Conservation (phyloP, 2,113 vertebrate genomes). For the Clarias gariepinus region DNA sequence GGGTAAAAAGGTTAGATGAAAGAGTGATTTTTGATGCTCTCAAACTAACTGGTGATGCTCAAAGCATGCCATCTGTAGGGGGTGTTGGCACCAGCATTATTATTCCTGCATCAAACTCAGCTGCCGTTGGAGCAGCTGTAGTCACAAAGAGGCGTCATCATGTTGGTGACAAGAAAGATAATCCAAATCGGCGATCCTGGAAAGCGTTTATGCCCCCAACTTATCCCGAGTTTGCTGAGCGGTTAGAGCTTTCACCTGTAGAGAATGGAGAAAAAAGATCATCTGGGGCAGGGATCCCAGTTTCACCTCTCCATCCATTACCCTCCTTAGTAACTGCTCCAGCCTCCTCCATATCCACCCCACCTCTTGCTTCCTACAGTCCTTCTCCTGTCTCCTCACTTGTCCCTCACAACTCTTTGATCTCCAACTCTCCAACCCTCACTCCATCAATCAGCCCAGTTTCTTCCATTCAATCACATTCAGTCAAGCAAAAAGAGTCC, state of each 20-base stretch:
- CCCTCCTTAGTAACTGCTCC: slow-evolving; percentile 58
- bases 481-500: slow-evolving; percentile 61
- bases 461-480: slow-evolving; percentile 59
- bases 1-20: slow-evolving; percentile 87
- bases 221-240: slow-evolving; percentile 92
- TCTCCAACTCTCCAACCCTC: slow-evolving; percentile 64
- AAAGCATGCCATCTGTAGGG: slow-evolving; percentile 73
- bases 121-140: slow-evolving; percentile 67
- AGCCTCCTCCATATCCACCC: slow-evolving; percentile 64
- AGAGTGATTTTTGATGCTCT: slow-evolving; percentile 96
- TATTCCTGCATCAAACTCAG: slow-evolving; percentile 64
- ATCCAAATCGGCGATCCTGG: slow-evolving; percentile 92
- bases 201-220: slow-evolving; percentile 95
- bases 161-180: slow-evolving; percentile 85
- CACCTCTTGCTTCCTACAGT: slow-evolving; percentile 64
- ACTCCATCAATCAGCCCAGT: slow-evolving; percentile 62
- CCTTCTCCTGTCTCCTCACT: slow-evolving; percentile 65
- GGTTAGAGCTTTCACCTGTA: slow-evolving; percentile 81
- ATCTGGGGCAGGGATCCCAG: slow-evolving; percentile 72
- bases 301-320: slow-evolving; percentile 62
- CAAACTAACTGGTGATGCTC: slow-evolving; percentile 88
- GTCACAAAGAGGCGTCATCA: slow-evolving; percentile 84
- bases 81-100: slow-evolving; percentile 60
- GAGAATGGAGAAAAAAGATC: slow-evolving; percentile 80
- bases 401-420: slow-evolving; percentile 65